Base-by-base conservation (phyloP, 2,113 vertebrate species). In the Coptodon rendalli region DNA sequence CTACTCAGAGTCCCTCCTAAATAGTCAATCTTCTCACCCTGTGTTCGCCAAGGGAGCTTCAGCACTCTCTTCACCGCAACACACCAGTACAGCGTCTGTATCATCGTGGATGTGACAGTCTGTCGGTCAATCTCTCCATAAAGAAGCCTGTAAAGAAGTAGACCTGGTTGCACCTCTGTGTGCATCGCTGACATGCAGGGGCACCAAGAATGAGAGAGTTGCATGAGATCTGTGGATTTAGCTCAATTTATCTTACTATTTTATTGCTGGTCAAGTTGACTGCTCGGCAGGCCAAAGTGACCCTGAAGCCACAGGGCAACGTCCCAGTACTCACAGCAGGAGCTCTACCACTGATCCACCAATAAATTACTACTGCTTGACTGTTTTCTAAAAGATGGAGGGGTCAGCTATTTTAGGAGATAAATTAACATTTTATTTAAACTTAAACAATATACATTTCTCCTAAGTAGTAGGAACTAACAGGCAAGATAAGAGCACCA, bases 151-250 rank as follows among this genome's bases (percentile, higher is more conserved):
- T 24, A 56, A 22, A 56, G 14, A 76, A 29, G 43, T 1, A 48
- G 68, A 45, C 1, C 14, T 27, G 40, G 13, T 27, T 50, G 43
- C 24, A 48, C 40, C 22, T 45, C 3, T 11, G 6, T 29, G 11
- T 71, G 71, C 5, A 76, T 76, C 9, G 0, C 22, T 19, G 43
- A 48, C 0, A 0, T 29, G 43, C 40, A 76, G 68, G 22, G 6
- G 1, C 40, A 45, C 0, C 13, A 48, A 29, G 22, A 45, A 73
- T 29, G 68, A 73, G 66, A 1, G 24, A 11, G 43, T 19, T 45
- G 43, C 16, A 6, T 12, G 43, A 31, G 24, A 12, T 76, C 9
- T 43, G n/a, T 43, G 66, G 38, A 43, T 43, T 61, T 9, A 63
- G 31, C 40, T n/a, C n/a, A n/a, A n/a, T n/a, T n/a, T n/a, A n/a